These are phyloP conservation scores for Charadrius vociferus DNA, from an alignment of 2,113 vertebrate genomes.

Conservation along the genomic window DNA sequence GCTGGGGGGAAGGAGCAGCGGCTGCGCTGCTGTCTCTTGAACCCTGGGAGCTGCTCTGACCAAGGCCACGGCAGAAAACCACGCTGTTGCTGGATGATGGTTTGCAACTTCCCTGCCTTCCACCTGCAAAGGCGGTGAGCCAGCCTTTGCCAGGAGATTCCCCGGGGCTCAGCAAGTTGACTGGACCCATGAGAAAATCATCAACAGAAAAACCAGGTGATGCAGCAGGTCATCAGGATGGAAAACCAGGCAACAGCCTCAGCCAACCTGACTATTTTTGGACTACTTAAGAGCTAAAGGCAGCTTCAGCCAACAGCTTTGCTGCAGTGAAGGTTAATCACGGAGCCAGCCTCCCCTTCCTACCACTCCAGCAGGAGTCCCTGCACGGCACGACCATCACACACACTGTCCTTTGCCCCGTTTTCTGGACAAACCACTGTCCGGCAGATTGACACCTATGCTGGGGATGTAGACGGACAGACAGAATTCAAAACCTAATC, in stretches of 20 bases:
- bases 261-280: not conserved
- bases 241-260: not conserved
- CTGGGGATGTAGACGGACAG: not conserved
- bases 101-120: not conserved
- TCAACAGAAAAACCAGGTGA: not conserved
- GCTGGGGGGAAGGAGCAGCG: fast-evolving
- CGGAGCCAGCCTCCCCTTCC: not conserved
- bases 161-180: not conserved
- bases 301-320: not conserved
- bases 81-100: not conserved
- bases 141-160: not conserved
- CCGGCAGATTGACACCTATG: fast-evolving
- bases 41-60: not conserved
- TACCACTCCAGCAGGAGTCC: not conserved
- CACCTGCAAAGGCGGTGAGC: not conserved
- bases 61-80: not conserved
- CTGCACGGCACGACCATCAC: fast-evolving
- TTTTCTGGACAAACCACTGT: not conserved
- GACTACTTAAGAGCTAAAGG: not conserved
- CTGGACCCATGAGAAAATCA: not conserved
- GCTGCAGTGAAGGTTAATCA: not conserved
- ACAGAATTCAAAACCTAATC: not conserved
- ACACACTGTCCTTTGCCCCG: not conserved
- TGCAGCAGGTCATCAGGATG: not conserved
- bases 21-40: not conserved